A percentile compares a stretch with the other conserved stretches of the same genome.
Conservation (phyloP, 2,888 invertebrate genomes). For the Lasioglossum lativentre region DNA sequence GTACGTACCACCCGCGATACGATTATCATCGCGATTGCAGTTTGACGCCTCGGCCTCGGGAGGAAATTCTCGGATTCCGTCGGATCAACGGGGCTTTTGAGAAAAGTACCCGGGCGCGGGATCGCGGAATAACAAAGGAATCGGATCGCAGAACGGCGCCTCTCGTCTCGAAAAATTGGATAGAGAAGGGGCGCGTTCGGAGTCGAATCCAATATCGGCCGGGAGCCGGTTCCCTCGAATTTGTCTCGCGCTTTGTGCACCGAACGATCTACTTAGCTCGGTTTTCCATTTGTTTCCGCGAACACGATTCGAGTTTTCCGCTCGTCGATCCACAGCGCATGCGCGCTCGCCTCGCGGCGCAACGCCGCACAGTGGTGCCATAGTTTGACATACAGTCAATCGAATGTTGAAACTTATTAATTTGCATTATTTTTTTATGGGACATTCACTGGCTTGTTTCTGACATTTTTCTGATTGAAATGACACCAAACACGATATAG, state of each 20-base stretch:
- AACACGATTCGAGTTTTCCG: not conserved
- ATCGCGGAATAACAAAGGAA: conserved; percentile 63
- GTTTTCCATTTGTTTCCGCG: conserved; percentile 45
- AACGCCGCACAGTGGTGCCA: too few species aligned
- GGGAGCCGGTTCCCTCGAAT: conserved; percentile 21
- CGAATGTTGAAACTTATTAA: too few species aligned
- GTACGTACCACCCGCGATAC: conserved; percentile 22
- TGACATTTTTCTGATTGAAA: too few species aligned
- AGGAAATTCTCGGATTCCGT: conserved; percentile 45
- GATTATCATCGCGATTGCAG: conserved; percentile 50
- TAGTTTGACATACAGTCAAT: too few species aligned
- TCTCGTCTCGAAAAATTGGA: conserved; percentile 43
- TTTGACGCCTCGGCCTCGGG: conserved; percentile 22
- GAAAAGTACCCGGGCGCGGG: conserved; percentile 47
- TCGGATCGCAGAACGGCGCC: conserved; percentile 45
- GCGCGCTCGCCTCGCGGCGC: too few species aligned
- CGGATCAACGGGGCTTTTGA: conserved; percentile 39
- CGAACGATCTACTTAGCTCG: conserved; percentile 30
- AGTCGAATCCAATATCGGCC: conserved; percentile 53
- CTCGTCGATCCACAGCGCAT: not conserved
- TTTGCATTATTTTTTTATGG: too few species aligned
- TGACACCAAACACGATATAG: too few species aligned
- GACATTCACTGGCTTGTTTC: too few species aligned
- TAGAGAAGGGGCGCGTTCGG: not conserved
- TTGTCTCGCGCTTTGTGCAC: conserved; percentile 21